Conservation (phyloP, 2,888 invertebrate genomes). For the Sicus ferrugineus region DNA sequence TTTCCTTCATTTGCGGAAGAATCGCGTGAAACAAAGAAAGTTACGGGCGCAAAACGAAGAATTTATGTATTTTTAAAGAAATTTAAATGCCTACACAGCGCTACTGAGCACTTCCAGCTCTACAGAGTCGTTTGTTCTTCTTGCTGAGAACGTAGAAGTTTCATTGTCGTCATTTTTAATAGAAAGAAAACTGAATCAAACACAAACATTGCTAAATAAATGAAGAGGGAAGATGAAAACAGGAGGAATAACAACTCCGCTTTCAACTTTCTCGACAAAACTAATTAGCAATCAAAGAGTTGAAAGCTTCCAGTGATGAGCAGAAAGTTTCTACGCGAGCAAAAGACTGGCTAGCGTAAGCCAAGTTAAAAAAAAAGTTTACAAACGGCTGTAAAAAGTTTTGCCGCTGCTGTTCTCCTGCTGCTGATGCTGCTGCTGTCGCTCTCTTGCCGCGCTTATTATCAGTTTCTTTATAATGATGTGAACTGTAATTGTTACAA, state of each 20-base stretch:
- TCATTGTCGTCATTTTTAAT: too few relatives aligned
- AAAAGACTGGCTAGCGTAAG: too few relatives aligned
- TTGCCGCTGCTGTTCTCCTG: slow-evolving; percentile 7
- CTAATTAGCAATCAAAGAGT: slow-evolving; percentile 25
- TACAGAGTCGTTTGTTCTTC: too few relatives aligned
- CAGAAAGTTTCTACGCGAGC: too few relatives aligned
- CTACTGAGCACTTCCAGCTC: too few relatives aligned
- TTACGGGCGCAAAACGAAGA: not conserved
- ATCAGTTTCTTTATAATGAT: slow-evolving; percentile 7
- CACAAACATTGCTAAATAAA: not conserved
- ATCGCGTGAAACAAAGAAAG: not conserved
- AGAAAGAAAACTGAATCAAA: not conserved
- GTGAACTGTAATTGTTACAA: not conserved
- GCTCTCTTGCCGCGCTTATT: not conserved
- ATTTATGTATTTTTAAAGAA: too few relatives aligned
- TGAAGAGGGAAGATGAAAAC: not conserved
- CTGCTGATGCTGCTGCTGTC: not conserved
- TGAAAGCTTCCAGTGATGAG: slow-evolving; percentile 1
- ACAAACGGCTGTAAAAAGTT: slow-evolving; percentile 18
- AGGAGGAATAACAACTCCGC: not conserved
- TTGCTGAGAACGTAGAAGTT: too few relatives aligned
- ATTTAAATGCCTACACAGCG: too few relatives aligned
- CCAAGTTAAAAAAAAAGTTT: too few relatives aligned
- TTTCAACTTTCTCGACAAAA: slow-evolving; percentile 19
- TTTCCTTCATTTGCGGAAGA: too few relatives aligned